phyloP scores from a whole-genome alignment of 2,888 invertebrate genomes.

The Cheiracanthium punctorium region DNA sequence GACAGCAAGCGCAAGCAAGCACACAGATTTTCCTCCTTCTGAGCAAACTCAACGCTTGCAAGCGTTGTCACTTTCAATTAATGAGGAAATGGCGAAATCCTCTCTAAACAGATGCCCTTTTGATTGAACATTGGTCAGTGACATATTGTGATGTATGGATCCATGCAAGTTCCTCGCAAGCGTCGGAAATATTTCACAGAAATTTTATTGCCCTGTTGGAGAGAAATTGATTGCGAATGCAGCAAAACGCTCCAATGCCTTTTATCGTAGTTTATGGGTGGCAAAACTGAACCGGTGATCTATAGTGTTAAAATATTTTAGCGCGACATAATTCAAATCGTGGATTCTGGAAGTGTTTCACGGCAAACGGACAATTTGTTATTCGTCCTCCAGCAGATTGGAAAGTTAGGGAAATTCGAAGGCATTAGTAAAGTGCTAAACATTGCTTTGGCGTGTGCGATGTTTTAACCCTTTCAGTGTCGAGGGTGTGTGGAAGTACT shows the following conservation, averaged over 20 bases:
- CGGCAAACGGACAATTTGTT: no score
- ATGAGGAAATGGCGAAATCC: constrained; percentile 33
- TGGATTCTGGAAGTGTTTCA: neutral
- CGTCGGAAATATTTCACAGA: constrained; percentile 57
- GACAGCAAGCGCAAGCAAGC: no score
- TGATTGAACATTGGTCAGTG: constrained; percentile 35
- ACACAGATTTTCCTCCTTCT: constrained; percentile 5
- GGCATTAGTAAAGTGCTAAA: no score
- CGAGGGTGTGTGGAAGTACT: no score
- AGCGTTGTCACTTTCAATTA: constrained; percentile 50
- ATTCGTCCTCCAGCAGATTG: no score
- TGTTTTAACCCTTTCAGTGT: no score
- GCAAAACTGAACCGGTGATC: neutral
- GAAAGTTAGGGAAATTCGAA: no score
- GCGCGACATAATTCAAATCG: neutral
- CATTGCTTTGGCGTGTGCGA: no score
- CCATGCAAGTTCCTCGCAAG: constrained; percentile 9
- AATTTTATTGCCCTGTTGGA: constrained; percentile 31
- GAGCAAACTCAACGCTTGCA: constrained; percentile 5
- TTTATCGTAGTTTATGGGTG: constrained; percentile 13
- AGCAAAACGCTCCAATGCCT: constrained; percentile 23
- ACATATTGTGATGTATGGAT: constrained; percentile 58
- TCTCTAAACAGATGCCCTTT: constrained; percentile 48
- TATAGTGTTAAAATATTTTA: neutral
- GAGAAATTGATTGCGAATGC: constrained; percentile 49